Evolutionary conservation across 1,140 invertebrate species (phyloP).

Genomic region (Drosophila varians): DNA sequence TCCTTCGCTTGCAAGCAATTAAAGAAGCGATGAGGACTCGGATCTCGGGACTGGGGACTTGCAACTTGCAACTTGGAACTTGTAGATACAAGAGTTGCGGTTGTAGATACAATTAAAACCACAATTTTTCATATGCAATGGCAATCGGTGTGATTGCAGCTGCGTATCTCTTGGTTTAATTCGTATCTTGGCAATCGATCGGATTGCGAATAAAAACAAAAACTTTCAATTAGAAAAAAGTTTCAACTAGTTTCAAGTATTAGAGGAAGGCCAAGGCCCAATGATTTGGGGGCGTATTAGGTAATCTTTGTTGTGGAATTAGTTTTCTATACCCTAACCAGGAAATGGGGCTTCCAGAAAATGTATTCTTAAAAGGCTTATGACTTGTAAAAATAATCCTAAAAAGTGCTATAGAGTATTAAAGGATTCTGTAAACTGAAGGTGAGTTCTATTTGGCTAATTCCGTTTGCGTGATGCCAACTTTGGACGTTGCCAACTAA

Average conservation of each 20-base stretch:
- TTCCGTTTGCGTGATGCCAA: conserved; percentile 61
- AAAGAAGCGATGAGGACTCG: conserved; percentile 48
- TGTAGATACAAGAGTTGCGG: conserved; percentile 1
- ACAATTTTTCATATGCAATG: conserved; percentile 62
- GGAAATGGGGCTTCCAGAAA: neutral
- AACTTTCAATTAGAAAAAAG: conserved; percentile 63
- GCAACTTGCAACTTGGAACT: neutral
- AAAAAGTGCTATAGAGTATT: no score
- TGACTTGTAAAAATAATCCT: no score
- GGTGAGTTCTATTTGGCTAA: conserved; percentile 13
- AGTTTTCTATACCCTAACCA: conserved; percentile 34
- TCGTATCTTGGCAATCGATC: conserved; percentile 70
- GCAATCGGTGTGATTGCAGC: conserved; percentile 35
- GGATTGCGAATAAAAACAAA: conserved; percentile 21
- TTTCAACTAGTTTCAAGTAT: conserved; percentile 48
- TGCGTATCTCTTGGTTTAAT: conserved; percentile 60
- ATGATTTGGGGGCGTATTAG: conserved; percentile 37
- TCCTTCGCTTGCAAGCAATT: conserved; percentile 50
- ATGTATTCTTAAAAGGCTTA: no score
- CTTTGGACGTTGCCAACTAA: conserved; percentile 59
- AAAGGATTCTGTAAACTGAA: no score
- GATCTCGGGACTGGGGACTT: neutral
- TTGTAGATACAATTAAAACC: conserved; percentile 62
- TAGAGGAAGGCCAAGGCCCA: conserved; percentile 31
- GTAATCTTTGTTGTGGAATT: conserved; percentile 63